Percentiles rank a stretch among this genome's conserved stretches.
These are phyloP conservation scores for Alloscopus bannaensis DNA, from an alignment of 2,888 invertebrate species.

Conservation along the genomic window DNA sequence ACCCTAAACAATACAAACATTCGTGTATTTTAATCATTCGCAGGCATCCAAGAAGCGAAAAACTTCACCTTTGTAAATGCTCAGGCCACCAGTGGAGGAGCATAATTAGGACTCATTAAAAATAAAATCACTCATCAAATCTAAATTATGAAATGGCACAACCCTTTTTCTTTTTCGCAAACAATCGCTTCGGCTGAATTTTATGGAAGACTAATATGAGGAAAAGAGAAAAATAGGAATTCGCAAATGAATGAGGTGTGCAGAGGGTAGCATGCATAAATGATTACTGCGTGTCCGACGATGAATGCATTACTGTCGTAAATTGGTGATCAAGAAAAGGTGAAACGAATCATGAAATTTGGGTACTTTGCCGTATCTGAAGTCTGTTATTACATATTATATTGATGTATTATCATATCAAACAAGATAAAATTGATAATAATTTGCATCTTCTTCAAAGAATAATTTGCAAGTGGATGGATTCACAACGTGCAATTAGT, in stretches of 20 bases:
- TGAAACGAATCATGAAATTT: constrained; percentile 37
- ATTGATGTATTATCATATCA: constrained; percentile 46
- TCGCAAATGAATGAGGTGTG: no score
- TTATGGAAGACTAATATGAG: not conserved
- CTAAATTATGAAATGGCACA: constrained; percentile 30
- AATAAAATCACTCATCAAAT: constrained; percentile 43
- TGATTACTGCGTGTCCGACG: not conserved
- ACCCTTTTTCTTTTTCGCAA: not conserved
- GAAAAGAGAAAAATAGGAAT: constrained; percentile 16
- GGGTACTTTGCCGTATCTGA: constrained; percentile 29
- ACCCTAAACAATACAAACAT: no score
- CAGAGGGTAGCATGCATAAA: constrained; percentile 1
- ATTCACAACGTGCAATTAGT: constrained; percentile 40
- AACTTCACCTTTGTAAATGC: not conserved
- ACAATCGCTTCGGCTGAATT: no score
- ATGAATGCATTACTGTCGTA: constrained; percentile 8
- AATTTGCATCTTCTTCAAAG: constrained; percentile 49
- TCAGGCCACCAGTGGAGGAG: constrained; percentile 42
- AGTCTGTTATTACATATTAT: constrained; percentile 11
- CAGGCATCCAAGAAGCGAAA: no score
- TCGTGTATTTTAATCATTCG: no score
- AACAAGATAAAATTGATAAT: constrained; percentile 51
- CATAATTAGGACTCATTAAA: constrained; percentile 45
- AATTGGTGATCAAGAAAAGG: constrained; percentile 42
- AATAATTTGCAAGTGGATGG: constrained; percentile 29